Evolutionary conservation across 2,888 invertebrate genomes (phyloP), one percentile per base, ranked within the genome.

Genomic region (Leptinotarsa juncta): DNA sequence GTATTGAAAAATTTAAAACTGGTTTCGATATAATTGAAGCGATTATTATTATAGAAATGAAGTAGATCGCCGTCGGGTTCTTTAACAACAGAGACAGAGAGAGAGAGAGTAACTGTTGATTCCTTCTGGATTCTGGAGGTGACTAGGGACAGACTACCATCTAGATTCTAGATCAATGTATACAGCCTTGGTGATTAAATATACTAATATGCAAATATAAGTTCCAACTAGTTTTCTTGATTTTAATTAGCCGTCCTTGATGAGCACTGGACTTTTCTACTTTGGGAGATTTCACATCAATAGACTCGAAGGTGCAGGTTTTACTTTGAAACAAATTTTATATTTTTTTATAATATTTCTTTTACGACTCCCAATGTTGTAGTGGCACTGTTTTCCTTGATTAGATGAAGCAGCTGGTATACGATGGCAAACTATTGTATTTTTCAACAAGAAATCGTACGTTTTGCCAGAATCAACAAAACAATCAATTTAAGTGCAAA

Each of bases 281-380:
- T 42, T 49, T 1, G 84, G 84, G 51, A 84, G 74, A 65, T 81
- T 71, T 16, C 81, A 82, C 84, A 84, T 84, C 4, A 79, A 14
- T 50, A 78, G 79, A 2, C 71, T 18, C 2, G 67, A 26, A 26
- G 53, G n/a, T 32, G 3, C 57, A 10, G 81, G 73, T 14, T 80
- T 79, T 14, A 55, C 60, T 48, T 67, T 65, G 67, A 72, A 76
- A 68, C 80, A 81, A 12, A 1, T 55, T 3, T 77, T 67, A 50
- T 78, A 78, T 66, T 75, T 67, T 16, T 62, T 12, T 3, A 77
- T 55, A 16, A 72, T 70, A 16, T 53, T 51, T 18, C 55, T 68
- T 1, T 23, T 23, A 23, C 23, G 23, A 23, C 23, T 23, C 23
- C 3, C 23, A 23, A 3, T 0, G 23, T 23, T 23, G 23, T 23